These are phyloP conservation scores for Eilema caniola DNA, from an alignment of 2,888 invertebrate genomes.

Conservation along the genomic window DNA sequence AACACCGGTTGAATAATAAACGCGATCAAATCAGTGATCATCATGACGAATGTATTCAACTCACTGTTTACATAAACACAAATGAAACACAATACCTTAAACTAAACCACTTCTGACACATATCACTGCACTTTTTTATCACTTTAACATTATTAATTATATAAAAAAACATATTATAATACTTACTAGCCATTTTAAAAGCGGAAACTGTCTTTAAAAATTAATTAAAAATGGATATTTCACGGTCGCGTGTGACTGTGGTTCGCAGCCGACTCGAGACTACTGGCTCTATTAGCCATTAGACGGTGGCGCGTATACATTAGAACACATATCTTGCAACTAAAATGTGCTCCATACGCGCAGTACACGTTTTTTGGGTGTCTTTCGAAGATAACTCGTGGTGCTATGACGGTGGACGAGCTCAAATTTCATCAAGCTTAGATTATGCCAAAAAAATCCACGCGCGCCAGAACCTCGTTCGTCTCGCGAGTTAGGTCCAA, in stretches of 20 bases:
- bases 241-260: conserved; percentile 8
- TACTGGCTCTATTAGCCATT: background rate
- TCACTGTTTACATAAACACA: conserved; percentile 22
- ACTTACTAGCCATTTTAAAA: conserved; percentile 38
- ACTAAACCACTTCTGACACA: conserved; percentile 6
- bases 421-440: no score
- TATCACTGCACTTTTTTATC: conserved; percentile 12
- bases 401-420: no score
- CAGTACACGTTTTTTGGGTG: no score
- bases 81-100: conserved; percentile 10
- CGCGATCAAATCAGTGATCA: conserved; percentile 20
- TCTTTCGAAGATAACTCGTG: no score
- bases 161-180: conserved; percentile 21
- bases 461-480: no score
- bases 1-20: conserved; percentile 11
- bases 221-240: background rate
- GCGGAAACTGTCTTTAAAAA: background rate
- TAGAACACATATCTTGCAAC: no score
- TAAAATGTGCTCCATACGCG: no score
- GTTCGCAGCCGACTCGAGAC: conserved; percentile 16
- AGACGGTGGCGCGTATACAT: background rate
- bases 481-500: no score
- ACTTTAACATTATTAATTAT: background rate
- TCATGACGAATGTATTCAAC: conserved; percentile 9
- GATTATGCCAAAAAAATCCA: no score